A percentile compares a stretch with the other conserved stretches of the same genome.
Conservation (phyloP, 2,113 vertebrate genomes). For the Chunga burmeisteri region DNA sequence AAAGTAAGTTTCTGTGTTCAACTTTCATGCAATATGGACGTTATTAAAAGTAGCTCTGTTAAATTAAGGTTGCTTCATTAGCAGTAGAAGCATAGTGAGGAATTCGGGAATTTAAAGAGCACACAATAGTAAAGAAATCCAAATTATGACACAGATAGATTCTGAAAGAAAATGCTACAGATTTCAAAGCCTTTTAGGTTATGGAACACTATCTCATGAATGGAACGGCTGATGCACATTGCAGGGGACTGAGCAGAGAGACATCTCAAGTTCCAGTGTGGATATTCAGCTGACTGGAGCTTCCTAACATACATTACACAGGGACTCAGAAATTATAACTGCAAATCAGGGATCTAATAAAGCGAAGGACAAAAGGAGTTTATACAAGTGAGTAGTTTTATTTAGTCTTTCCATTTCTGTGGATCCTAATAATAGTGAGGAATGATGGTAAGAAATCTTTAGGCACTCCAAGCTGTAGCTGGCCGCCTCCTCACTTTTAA, state of each 20-base stretch:
- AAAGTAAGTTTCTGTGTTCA: slow-evolving; percentile 5
- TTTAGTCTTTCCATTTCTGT: neutral
- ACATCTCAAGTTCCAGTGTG: neutral
- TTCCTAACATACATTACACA: neutral
- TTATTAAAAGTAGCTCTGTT: neutral
- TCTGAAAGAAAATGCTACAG: neutral
- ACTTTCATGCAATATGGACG: neutral
- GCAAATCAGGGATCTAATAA: neutral
- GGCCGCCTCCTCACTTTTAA: neutral
- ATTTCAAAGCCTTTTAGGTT: neutral
- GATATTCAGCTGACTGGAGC: neutral
- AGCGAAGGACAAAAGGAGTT: neutral
- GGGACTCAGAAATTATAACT: neutral
- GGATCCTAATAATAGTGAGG: neutral
- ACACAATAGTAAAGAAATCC: neutral
- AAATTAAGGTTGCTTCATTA: neutral
- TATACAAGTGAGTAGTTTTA: neutral
- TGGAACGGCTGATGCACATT: neutral
- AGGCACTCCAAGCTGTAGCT: neutral
- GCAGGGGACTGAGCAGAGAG: neutral
- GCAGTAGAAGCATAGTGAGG: neutral
- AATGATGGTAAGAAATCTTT: neutral
- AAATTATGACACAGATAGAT: neutral
- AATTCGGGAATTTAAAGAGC: neutral
- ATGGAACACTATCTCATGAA: neutral